These are phyloP conservation scores for Nemopilema nomurai DNA, from an alignment of 30 jellyfish, hydroid and myxozoan species.

Conservation along the genomic window DNA sequence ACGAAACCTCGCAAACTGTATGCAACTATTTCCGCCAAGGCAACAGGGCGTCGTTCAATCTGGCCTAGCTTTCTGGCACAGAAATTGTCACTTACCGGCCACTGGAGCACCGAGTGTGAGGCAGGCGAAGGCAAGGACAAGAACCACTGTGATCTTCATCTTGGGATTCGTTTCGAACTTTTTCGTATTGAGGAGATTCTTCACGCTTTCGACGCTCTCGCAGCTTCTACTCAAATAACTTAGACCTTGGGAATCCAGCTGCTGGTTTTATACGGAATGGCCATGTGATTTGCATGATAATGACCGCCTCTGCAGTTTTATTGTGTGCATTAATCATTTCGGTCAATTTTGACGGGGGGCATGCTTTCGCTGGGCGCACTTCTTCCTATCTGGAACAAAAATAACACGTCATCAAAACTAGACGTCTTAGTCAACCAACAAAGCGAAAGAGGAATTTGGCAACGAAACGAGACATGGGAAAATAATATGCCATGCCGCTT, in stretches of 20 bases:
- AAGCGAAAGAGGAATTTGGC: background rate
- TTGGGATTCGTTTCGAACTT: background rate
- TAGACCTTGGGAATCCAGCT: background rate
- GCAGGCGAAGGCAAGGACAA: slow-evolving; percentile 57
- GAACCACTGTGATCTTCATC: slow-evolving; percentile 50
- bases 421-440: too few species aligned
- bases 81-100: slow-evolving; percentile 33
- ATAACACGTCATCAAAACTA: background rate
- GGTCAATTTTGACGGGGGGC: background rate
- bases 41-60: background rate
- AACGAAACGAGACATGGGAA: too few species aligned
- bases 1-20: too few species aligned
- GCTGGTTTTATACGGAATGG: background rate
- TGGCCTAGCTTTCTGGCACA: background rate
- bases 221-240: background rate
- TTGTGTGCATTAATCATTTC: background rate
- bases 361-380: background rate
- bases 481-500: too few species aligned
- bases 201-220: background rate
- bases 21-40: background rate
- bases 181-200: background rate
- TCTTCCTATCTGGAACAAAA: background rate
- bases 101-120: slow-evolving; percentile 59
- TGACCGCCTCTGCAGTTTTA: slow-evolving; percentile 7
- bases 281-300: slow-evolving; percentile 1